Evolutionary conservation across 1,140 invertebrate genomes (phyloP).

Genomic region (Diuraphis noxia): DNA sequence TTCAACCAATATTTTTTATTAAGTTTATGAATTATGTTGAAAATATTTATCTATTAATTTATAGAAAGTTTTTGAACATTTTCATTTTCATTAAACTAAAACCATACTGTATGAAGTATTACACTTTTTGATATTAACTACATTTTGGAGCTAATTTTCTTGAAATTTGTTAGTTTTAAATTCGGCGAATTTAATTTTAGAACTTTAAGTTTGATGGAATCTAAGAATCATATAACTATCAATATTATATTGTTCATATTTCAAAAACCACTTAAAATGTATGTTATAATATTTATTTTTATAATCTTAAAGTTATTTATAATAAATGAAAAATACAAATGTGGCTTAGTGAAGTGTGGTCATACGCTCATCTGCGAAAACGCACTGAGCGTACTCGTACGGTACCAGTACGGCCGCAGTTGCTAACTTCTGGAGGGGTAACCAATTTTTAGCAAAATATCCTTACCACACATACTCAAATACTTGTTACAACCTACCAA

Average conservation of each 20-base stretch:
- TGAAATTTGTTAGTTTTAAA: not conserved
- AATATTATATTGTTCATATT: not conserved
- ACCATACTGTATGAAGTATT: not conserved
- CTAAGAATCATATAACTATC: not conserved
- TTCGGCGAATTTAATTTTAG: not conserved
- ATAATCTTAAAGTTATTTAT: not conserved
- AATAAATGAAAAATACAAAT: not conserved
- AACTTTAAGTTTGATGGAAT: not conserved
- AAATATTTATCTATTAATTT: too few relatives aligned
- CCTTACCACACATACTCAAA: too few relatives aligned
- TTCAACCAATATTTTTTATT: not conserved
- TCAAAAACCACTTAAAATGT: not conserved
- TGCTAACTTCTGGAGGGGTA: too few relatives aligned
- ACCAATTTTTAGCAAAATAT: too few relatives aligned
- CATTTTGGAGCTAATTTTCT: not conserved
- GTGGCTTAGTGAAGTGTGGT: too few relatives aligned
- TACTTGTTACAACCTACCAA: too few relatives aligned
- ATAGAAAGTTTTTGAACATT: not conserved
- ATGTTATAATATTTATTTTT: not conserved
- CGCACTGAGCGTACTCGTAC: too few relatives aligned
- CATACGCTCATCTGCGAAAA: too few relatives aligned
- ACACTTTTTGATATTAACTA: not conserved
- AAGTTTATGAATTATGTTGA: not conserved
- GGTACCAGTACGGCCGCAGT: too few relatives aligned
- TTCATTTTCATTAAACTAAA: not conserved